Evolutionary conservation across 1,140 invertebrate species (phyloP).

Genomic region (Caenorhabditis latens): DNA sequence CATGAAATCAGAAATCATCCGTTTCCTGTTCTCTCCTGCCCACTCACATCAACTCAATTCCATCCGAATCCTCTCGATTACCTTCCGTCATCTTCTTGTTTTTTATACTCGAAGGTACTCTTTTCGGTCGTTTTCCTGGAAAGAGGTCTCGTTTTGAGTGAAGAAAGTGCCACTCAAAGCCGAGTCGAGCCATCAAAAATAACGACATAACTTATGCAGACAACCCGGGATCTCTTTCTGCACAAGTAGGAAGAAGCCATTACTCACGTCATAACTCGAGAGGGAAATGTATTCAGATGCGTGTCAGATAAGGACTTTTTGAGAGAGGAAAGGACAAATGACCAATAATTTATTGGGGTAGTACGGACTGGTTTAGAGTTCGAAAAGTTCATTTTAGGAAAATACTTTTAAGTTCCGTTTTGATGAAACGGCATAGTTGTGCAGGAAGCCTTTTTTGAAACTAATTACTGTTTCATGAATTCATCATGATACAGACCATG

Average conservation of each 20-base stretch:
- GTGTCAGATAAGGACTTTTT: conserved; percentile 3
- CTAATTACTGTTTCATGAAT: no score
- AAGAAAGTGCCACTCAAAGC: conserved; percentile 41
- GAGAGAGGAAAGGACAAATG: not conserved
- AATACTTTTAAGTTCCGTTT: no score
- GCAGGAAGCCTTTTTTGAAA: no score
- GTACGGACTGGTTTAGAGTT: no score
- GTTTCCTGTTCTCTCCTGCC: not conserved
- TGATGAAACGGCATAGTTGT: no score
- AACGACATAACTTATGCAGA: conserved; percentile 49
- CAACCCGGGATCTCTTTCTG: not conserved
- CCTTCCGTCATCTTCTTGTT: not conserved
- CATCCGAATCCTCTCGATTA: not conserved
- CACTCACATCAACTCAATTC: not conserved
- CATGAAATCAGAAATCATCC: not conserved
- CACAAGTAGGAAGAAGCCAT: conserved; percentile 25
- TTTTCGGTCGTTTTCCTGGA: not conserved
- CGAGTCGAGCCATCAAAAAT: conserved; percentile 40
- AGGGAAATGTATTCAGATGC: conserved; percentile 3
- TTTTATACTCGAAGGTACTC: no score
- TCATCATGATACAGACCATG: no score
- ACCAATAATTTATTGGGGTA: no score
- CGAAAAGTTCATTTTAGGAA: no score
- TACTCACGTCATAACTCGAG: conserved; percentile 48
- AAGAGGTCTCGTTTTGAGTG: conserved; percentile 18